Evolutionary conservation across 1,140 invertebrate genomes (phyloP), one percentile per base, ranked within the genome.

Genomic region (Sinonovacula constricta): DNA sequence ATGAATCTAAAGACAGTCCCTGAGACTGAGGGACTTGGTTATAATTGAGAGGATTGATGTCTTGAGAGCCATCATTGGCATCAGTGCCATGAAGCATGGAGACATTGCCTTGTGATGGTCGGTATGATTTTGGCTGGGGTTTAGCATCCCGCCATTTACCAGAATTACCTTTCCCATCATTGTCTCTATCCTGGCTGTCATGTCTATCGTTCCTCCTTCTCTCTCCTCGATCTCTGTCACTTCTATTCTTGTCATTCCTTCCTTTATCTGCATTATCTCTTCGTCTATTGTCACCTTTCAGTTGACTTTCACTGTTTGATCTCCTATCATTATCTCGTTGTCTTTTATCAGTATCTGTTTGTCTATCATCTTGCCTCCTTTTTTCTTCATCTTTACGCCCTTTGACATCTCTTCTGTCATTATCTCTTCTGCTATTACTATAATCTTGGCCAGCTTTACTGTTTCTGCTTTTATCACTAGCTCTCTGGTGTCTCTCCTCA

Each of bases 331-430:
- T 22, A 12, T 49, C 14, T 67, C 1, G 49, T 24, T 12, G 15
- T 31, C 31, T 4, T 7, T 18, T 24, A 30, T 22, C 45, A 12
- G 57, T 39, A 39, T 45, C 34, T 57, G 0, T 59, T 15, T 3
- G 18, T 59, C 60, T 59, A 53, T 71, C 60, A 71, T 56, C 68
- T 59, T 15, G 14, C 36, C 24, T 36, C 26, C 54, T 71, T 28
- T 53, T 3, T 22, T 39, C 34, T 31, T n/a, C 49, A 18, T 62
- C 59, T 5, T 3, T 2, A 62, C 4, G 36, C 18, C 5, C 3
- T 62, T 26, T 7, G 4, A 30, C 2, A 14, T 62, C 31, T 34
- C 26, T 31, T 4, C 28, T 62, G 5, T 69, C 18, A 14, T n/a
- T 34, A 24, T 56, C 30, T 33, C 26, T 69, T 10, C 28, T 28